Conservation (phyloP, 2,888 invertebrate genomes). For the Helobdella robusta region DNA sequence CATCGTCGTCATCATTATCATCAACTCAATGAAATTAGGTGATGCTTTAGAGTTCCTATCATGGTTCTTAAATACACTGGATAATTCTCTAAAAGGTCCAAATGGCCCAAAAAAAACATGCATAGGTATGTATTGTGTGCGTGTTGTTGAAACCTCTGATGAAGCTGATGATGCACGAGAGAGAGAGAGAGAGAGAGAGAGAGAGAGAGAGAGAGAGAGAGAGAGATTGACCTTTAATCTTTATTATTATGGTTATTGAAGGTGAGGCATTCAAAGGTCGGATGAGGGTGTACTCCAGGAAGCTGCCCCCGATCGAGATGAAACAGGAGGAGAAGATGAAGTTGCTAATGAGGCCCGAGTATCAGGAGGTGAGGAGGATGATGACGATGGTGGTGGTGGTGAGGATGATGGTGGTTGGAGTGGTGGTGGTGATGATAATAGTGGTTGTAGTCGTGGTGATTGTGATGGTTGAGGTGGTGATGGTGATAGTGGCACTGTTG, state of each 20-base stretch:
- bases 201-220: background rate
- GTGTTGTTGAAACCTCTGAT: background rate
- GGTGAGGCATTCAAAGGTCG: conserved; percentile 76
- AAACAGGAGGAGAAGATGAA: conserved; percentile 77
- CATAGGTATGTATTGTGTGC: background rate
- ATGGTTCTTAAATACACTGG: conserved; percentile 93
- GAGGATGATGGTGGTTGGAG: background rate
- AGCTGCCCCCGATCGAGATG: conserved; percentile 79
- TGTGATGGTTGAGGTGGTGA: too few relatives aligned
- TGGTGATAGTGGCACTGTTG: too few relatives aligned
- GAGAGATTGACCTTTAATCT: too few relatives aligned
- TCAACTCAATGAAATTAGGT: conserved; percentile 55
- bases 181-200: background rate
- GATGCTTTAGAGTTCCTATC: conserved; percentile 95
- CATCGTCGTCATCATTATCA: background rate
- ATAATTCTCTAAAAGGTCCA: conserved; percentile 75
- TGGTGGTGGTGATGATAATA: background rate
- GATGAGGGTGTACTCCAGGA: conserved; percentile 57
- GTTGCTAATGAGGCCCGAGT: conserved; percentile 70
- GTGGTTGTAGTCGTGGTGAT: too few relatives aligned
- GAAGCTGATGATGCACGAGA: background rate
- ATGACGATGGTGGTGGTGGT: too few relatives aligned
- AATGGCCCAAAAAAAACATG: conserved; percentile 52
- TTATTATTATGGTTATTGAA: conserved; percentile 68
- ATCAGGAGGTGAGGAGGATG: conserved; percentile 47